phyloP scores from a whole-genome alignment of 2,113 vertebrate species.

The Felis chaus region DNA sequence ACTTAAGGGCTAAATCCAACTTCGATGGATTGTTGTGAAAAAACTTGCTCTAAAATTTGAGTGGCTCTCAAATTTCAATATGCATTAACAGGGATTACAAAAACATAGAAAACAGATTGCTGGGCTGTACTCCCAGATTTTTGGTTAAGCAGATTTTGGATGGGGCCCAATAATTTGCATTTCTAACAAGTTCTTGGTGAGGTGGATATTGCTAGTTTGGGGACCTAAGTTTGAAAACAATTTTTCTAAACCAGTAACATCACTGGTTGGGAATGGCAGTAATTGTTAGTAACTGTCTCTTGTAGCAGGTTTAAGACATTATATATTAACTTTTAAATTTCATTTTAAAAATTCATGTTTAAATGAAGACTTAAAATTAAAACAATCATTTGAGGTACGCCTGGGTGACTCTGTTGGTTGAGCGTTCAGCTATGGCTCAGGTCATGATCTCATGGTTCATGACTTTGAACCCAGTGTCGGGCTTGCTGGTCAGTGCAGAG shows the following conservation, averaged over 20 bases:
- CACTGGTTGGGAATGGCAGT: background rate
- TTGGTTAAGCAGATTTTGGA: background rate
- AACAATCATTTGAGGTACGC: background rate
- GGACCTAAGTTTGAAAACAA: background rate
- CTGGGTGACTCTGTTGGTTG: no score
- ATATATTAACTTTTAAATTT: background rate
- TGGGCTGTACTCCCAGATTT: background rate
- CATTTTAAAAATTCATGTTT: background rate
- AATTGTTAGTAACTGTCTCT: background rate
- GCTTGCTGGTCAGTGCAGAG: no score
- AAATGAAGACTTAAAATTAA: conserved; percentile 32
- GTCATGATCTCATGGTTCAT: no score
- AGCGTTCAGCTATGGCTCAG: no score
- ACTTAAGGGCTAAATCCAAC: conserved; percentile 34
- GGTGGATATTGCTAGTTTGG: background rate
- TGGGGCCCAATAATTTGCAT: background rate
- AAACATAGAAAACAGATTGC: background rate
- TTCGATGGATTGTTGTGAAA: background rate
- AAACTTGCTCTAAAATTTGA: background rate
- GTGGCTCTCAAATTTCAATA: background rate
- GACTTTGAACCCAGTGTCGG: no score
- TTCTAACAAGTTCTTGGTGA: background rate
- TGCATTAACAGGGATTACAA: background rate
- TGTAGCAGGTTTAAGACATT: background rate
- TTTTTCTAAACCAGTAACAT: background rate